Percentiles rank a stretch among this genome's conserved stretches.
Evolutionary conservation across 2,797 vertebrate genomes (phyloP).

Genomic region (Serranus cabrilla): DNA sequence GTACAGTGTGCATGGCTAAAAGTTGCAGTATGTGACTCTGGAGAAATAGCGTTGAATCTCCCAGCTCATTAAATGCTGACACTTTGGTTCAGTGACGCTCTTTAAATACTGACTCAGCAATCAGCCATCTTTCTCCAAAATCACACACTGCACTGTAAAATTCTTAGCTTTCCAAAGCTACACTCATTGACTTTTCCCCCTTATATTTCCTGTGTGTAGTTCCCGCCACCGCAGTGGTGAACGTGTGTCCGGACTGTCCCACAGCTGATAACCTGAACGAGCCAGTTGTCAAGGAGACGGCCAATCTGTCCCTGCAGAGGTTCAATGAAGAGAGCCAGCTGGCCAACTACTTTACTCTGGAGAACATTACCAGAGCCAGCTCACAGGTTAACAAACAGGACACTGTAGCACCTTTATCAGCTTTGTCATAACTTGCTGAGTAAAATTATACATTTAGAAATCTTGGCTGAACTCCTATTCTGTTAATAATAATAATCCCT

Average conservation of each 20-base stretch:
- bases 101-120: no score
- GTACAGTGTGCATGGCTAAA: background rate
- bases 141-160: background rate
- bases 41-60: no score
- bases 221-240: constrained; percentile 59
- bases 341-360: constrained; percentile 72
- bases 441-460: background rate
- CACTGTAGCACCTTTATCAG: no score
- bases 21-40: no score
- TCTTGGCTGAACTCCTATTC: background rate
- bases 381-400: constrained; percentile 47
- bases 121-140: no score
- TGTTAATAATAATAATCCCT: background rate
- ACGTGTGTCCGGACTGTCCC: constrained; percentile 78
- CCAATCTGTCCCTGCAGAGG: constrained; percentile 75
- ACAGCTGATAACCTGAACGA: constrained; percentile 66
- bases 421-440: background rate
- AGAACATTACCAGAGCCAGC: constrained; percentile 76
- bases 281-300: constrained; percentile 71
- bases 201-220: constrained; percentile 56
- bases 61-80: no score
- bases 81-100: no score
- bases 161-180: background rate
- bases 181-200: constrained; percentile 3
- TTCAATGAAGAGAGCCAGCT: constrained; percentile 76